Conservation (phyloP, 2,113 vertebrate species). For the Triplophysa siluroides region DNA sequence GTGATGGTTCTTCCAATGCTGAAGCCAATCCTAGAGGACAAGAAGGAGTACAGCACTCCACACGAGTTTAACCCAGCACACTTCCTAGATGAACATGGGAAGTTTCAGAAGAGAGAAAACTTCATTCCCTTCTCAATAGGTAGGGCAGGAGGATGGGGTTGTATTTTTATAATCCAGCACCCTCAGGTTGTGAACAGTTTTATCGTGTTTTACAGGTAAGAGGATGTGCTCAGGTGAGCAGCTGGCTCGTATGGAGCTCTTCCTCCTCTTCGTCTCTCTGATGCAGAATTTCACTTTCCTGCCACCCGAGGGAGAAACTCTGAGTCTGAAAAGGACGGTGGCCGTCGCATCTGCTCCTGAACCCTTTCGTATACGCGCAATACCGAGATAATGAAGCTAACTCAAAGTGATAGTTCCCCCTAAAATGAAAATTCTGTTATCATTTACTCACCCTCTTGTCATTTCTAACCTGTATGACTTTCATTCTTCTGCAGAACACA, state of each 20-base stretch:
- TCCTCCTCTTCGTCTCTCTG: conserved; percentile 65
- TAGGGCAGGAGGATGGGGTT: neutral
- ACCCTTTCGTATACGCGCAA: conserved; percentile 33
- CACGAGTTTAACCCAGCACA: conserved; percentile 48
- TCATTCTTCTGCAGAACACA: no score
- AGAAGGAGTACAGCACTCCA: conserved; percentile 36
- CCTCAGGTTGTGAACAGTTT: neutral
- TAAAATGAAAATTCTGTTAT: no score
- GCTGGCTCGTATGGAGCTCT: conserved; percentile 47
- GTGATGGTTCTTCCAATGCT: conserved; percentile 48
- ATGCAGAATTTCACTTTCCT: conserved; percentile 43
- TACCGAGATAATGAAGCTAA: conserved; percentile 13
- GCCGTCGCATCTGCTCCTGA: conserved; percentile 38
- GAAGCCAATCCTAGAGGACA: conserved; percentile 44
- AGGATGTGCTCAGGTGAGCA: conserved; percentile 46
- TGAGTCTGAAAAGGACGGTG: conserved; percentile 24
- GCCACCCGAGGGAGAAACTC: conserved; percentile 30
- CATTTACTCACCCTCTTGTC: no score
- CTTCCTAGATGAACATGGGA: conserved; percentile 50
- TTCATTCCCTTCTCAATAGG: conserved; percentile 54
- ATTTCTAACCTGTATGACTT: no score
- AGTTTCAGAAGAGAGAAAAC: conserved; percentile 47
- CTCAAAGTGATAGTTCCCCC: no score
- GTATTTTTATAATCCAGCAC: neutral
- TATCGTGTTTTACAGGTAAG: conserved; percentile 61